A percentile compares a stretch with the other conserved stretches of the same genome.
These are phyloP conservation scores for Notolepis coatsorum DNA, from an alignment of 2,797 vertebrate genomes.

Conservation along the genomic window DNA sequence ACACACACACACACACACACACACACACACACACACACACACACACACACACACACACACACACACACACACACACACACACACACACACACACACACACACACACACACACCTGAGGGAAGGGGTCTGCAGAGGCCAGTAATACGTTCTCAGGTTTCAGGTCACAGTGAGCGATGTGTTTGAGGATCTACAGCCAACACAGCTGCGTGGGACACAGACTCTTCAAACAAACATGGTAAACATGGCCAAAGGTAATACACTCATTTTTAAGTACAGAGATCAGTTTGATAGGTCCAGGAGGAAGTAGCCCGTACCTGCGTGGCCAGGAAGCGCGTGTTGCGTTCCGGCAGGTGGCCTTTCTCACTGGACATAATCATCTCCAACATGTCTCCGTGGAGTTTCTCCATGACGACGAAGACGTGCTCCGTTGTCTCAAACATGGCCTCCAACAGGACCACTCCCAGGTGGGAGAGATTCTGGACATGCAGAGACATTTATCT, in stretches of 20 bases:
- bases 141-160: conserved; percentile 85
- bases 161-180: conserved; percentile 82
- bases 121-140: conserved; percentile 75
- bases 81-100: not conserved
- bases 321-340: conserved; percentile 80
- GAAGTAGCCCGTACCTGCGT: conserved; percentile 68
- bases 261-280: too few relatives aligned
- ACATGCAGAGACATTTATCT: conserved; percentile 7
- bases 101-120: conserved; percentile 73
- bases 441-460: conserved; percentile 76
- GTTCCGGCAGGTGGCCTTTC: conserved; percentile 80
- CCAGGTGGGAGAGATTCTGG: conserved; percentile 78
- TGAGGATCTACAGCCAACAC: conserved; percentile 71
- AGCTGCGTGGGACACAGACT: not conserved
- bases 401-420: conserved; percentile 84
- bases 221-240: conserved; percentile 12
- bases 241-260: not conserved
- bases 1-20: not conserved
- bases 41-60: not conserved
- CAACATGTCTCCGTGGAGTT: conserved; percentile 86
- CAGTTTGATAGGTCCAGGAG: not conserved
- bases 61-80: not conserved
- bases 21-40: not conserved
- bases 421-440: conserved; percentile 78
- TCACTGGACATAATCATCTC: conserved; percentile 86